A percentile compares a stretch with the other conserved stretches of the same genome.
phyloP scores from a whole-genome alignment of 2,113 vertebrate species.

The Rhadina sibilatrix region DNA sequence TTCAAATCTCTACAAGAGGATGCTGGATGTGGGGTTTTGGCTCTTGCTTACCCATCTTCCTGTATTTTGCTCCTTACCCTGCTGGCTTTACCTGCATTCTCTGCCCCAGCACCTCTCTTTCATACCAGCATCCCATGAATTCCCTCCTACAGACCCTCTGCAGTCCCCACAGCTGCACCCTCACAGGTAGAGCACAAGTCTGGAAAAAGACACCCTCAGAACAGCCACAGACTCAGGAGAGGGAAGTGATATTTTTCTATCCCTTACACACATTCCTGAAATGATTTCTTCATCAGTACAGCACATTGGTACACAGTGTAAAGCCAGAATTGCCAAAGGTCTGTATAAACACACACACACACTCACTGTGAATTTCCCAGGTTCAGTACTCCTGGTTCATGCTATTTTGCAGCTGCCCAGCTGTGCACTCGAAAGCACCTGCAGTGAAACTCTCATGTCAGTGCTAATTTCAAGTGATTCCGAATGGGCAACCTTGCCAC shows the following conservation, averaged over 20 bases:
- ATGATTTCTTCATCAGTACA: neutral
- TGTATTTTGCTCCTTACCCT: neutral
- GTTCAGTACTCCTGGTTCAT: neutral
- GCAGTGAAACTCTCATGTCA: accelerated
- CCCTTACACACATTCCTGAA: neutral
- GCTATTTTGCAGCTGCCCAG: neutral
- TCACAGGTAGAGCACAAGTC: neutral
- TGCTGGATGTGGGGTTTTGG: neutral
- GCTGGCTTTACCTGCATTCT: neutral
- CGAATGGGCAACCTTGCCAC: neutral
- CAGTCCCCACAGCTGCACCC: neutral
- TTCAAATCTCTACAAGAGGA: neutral
- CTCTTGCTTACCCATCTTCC: neutral
- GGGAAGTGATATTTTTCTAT: neutral
- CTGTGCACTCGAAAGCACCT: accelerated
- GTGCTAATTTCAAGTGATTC: neutral
- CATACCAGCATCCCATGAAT: neutral
- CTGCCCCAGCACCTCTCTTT: neutral
- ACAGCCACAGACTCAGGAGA: neutral
- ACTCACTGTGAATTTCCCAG: neutral
- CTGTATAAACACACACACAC: accelerated
- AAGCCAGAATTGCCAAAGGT: neutral
- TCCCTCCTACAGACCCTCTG: neutral
- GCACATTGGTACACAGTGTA: neutral
- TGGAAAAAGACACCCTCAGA: neutral